phyloP scores from a whole-genome alignment of 2,888 invertebrate species.

The Harpagoxenus sublaevis region DNA sequence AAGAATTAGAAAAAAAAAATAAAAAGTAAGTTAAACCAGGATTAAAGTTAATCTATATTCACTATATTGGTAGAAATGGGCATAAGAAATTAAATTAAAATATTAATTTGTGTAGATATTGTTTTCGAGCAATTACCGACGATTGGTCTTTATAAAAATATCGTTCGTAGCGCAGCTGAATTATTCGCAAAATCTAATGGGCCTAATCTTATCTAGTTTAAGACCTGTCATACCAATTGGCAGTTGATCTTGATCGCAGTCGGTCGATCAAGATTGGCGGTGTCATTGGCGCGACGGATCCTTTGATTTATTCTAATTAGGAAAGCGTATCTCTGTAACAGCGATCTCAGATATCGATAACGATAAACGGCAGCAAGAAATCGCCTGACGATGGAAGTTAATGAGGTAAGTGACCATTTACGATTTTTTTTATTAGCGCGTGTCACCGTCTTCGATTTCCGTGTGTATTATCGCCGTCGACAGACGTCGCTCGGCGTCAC shows the following conservation, averaged over 20 bases:
- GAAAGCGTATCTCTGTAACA: conserved; percentile 8
- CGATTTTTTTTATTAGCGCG: conserved; percentile 21
- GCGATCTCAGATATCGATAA: conserved; percentile 37
- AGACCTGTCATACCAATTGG: not conserved
- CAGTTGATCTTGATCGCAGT: not conserved
- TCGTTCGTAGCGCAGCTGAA: not conserved
- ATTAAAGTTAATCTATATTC: too few relatives aligned
- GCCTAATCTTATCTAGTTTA: not conserved
- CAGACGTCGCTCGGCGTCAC: conserved; percentile 9
- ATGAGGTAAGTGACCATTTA: conserved; percentile 49
- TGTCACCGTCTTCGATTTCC: conserved; percentile 33
- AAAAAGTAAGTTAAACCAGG: too few relatives aligned
- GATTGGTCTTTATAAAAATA: not conserved
- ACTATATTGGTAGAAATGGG: too few relatives aligned
- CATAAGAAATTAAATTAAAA: not conserved
- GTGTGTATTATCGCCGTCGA: not conserved
- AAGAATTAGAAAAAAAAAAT: too few relatives aligned
- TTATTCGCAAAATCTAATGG: not conserved
- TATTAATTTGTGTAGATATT: not conserved
- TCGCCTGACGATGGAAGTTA: conserved; percentile 23
- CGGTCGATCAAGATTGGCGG: not conserved
- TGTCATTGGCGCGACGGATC: not conserved
- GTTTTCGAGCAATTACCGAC: not conserved
- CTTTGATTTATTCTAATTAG: conserved; percentile 20
- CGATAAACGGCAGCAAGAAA: not conserved